Percentiles rank a stretch among this genome's conserved stretches.
These are phyloP conservation scores for Aspidiotus destructor DNA, from an alignment of 2,888 invertebrate genomes.

Conservation along the genomic window DNA sequence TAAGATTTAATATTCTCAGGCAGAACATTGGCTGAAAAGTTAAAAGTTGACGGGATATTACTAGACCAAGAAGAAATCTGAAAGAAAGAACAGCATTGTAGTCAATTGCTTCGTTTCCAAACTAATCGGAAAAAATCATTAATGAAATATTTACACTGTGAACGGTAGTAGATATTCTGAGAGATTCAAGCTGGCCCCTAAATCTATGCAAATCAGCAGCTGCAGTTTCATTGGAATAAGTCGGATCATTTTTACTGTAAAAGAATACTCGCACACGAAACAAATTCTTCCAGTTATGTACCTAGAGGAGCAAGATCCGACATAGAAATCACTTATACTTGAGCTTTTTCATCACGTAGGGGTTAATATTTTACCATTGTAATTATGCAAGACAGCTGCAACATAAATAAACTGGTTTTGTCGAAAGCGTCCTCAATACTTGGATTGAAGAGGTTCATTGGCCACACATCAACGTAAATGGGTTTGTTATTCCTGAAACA, in stretches of 20 bases:
- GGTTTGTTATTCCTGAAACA: no score
- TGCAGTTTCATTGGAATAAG: conserved; percentile 6
- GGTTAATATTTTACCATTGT: conserved; percentile 54
- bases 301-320: conserved; percentile 45
- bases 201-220: conserved; percentile 41
- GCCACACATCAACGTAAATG: conserved; percentile 92
- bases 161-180: conserved; percentile 79
- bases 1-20: conserved; percentile 25
- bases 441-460: conserved; percentile 79
- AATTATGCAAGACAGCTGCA: conserved; percentile 92
- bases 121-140: no score
- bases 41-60: conserved; percentile 12
- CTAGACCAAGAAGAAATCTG: conserved; percentile 24
- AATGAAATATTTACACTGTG: conserved; percentile 43
- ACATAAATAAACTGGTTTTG: conserved; percentile 84
- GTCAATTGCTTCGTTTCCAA: no score
- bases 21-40: conserved; percentile 9
- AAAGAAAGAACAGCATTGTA: background rate
- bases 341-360: background rate
- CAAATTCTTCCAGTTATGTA: conserved; percentile 66
- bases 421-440: conserved; percentile 72
- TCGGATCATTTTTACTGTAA: conserved; percentile 45
- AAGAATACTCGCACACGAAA: conserved; percentile 71
- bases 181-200: conserved; percentile 63
- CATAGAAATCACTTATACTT: background rate